phyloP scores from a whole-genome alignment of 1,140 invertebrate species.

The Chionoecetes opilio region DNA sequence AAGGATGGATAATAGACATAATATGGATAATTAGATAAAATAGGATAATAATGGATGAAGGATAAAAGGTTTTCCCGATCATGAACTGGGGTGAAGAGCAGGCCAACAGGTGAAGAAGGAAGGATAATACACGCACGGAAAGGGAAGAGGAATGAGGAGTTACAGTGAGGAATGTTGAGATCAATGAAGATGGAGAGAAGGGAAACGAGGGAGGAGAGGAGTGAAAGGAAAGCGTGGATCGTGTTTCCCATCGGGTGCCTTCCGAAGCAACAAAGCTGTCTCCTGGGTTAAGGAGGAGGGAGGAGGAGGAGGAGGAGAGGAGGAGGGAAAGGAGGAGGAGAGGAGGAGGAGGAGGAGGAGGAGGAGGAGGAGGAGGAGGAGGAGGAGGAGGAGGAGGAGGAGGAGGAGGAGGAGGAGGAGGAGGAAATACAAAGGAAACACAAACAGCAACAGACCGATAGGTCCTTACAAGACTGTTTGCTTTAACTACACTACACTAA shows the following conservation, averaged over 20 bases:
- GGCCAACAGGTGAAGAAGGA: background rate
- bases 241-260: conserved; percentile 7
- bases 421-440: background rate
- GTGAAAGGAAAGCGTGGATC: background rate
- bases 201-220: background rate
- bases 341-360: background rate
- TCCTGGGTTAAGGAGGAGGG: background rate
- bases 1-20: too few species aligned
- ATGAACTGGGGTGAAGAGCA: background rate
- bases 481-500: too few species aligned
- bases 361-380: background rate
- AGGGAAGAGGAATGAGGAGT: background rate
- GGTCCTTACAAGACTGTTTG: too few species aligned
- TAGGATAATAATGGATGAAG: too few species aligned
- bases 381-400: conserved; percentile 1
- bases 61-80: background rate
- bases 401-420: background rate
- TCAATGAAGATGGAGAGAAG: background rate
- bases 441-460: too few species aligned
- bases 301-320: background rate
- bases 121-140: background rate
- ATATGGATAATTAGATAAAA: too few species aligned
- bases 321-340: background rate
- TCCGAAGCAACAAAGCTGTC: too few species aligned
- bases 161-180: background rate